A percentile compares a stretch with the other conserved stretches of the same genome.
Conservation (phyloP, 2,113 vertebrate species). For the Heptranchias perlo region DNA sequence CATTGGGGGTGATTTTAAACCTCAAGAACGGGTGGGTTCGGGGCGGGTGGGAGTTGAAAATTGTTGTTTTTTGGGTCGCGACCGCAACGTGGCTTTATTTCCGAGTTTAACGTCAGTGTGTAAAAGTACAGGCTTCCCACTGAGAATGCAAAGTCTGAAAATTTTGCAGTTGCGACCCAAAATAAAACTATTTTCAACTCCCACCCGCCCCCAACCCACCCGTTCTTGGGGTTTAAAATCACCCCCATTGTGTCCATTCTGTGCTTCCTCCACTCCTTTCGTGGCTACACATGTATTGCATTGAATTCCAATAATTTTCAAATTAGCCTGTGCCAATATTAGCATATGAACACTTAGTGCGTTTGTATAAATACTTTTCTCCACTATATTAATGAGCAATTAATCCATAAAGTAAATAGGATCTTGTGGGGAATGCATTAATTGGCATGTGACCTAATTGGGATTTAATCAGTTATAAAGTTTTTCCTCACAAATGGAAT, state of each 20-base stretch:
- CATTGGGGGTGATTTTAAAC: too few relatives aligned
- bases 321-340: constrained; percentile 3
- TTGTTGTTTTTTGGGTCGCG: too few relatives aligned
- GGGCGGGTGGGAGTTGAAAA: too few relatives aligned
- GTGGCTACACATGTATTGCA: neutral
- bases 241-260: neutral
- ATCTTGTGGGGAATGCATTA: neutral
- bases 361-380: neutral
- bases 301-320: neutral
- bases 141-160: too few relatives aligned
- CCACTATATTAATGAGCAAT: neutral
- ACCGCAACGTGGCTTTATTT: too few relatives aligned
- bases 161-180: too few relatives aligned
- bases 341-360: neutral
- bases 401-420: neutral
- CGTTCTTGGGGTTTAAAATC: too few relatives aligned
- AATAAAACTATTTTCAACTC: too few relatives aligned
- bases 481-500: neutral
- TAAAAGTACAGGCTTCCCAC: too few relatives aligned
- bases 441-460: neutral
- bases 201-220: too few relatives aligned
- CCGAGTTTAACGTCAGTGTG: too few relatives aligned
- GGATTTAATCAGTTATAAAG: neutral
- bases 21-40: too few relatives aligned
- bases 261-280: neutral